Conservation (phyloP, 2,888 invertebrate species). For the Diplazon laetatorius region DNA sequence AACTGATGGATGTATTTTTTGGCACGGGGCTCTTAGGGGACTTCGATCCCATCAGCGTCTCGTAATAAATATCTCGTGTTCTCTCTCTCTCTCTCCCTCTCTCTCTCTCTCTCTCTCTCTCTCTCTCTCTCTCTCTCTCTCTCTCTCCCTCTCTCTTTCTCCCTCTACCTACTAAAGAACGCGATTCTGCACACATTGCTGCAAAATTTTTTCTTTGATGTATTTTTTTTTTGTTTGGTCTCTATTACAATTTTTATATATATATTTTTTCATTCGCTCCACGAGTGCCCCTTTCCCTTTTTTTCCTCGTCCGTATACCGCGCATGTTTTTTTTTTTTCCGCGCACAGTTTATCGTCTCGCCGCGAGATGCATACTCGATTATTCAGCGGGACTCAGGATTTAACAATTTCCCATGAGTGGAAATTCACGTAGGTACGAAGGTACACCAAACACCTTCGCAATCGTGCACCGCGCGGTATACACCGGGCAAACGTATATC, state of each 20-base stretch:
- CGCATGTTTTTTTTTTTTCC: too few species aligned
- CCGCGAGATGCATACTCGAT: conserved; percentile 20
- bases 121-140: too few species aligned
- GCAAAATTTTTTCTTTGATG: conserved; percentile 27
- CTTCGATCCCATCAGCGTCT: too few species aligned
- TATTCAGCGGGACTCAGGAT: not conserved
- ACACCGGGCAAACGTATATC: conserved; percentile 19
- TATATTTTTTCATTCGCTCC: not conserved
- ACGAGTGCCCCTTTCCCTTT: conserved; percentile 15
- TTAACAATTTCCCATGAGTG: too few species aligned
- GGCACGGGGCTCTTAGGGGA: too few species aligned
- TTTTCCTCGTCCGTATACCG: not conserved
- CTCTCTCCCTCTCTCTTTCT: too few species aligned
- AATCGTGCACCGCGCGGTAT: not conserved
- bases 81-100: too few species aligned
- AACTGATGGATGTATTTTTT: too few species aligned
- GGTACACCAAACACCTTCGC: conserved; percentile 4
- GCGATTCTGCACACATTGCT: not conserved
- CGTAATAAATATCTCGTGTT: too few species aligned
- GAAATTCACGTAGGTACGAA: not conserved
- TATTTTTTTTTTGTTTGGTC: not conserved
- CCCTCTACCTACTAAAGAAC: conserved; percentile 1
- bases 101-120: too few species aligned
- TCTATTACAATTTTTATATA: not conserved
- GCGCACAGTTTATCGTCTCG: conserved; percentile 21